Conservation (phyloP, 2,113 vertebrate genomes). For the Rafetus swinhoei region DNA sequence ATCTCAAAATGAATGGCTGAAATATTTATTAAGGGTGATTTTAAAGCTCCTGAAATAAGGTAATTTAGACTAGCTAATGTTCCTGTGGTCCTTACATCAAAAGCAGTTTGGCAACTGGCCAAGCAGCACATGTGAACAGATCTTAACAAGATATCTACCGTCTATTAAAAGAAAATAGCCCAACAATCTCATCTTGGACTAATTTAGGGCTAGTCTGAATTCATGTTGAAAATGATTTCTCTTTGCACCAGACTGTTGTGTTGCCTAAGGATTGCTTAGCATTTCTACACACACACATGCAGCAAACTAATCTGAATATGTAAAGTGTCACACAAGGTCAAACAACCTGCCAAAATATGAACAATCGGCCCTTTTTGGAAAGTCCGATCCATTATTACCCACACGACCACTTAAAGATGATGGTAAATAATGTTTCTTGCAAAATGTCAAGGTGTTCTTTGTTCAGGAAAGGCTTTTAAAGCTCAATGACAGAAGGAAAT, state of each 20-base stretch:
- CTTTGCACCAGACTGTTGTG: conserved; percentile 23
- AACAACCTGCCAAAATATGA: conserved; percentile 47
- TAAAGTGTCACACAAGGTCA: conserved; percentile 55
- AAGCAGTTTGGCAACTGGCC: conserved; percentile 21
- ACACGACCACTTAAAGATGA: conserved; percentile 38
- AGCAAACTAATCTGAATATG: conserved; percentile 31
- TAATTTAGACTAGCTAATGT: not conserved
- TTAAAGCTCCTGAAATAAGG: not conserved
- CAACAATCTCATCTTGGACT: not conserved
- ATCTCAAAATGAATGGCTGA: not conserved
- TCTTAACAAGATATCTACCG: conserved; percentile 9
- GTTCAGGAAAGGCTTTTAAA: not conserved
- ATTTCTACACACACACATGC: conserved; percentile 30
- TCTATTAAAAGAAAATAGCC: conserved; percentile 23
- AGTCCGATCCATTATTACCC: conserved; percentile 52
- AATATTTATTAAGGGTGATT: not conserved
- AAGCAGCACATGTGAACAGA: not conserved
- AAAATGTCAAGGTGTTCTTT: conserved; percentile 42
- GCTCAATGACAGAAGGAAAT: not conserved
- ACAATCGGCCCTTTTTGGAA: conserved; percentile 48
- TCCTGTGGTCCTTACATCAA: not conserved
- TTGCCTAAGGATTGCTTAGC: conserved; percentile 12
- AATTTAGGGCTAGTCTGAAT: conserved; percentile 35
- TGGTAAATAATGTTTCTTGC: conserved; percentile 28
- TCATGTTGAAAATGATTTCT: conserved; percentile 37